A percentile compares a stretch with the other conserved stretches of the same genome.
Conservation (phyloP, 2,888 invertebrate genomes). For the Dryobota labecula region DNA sequence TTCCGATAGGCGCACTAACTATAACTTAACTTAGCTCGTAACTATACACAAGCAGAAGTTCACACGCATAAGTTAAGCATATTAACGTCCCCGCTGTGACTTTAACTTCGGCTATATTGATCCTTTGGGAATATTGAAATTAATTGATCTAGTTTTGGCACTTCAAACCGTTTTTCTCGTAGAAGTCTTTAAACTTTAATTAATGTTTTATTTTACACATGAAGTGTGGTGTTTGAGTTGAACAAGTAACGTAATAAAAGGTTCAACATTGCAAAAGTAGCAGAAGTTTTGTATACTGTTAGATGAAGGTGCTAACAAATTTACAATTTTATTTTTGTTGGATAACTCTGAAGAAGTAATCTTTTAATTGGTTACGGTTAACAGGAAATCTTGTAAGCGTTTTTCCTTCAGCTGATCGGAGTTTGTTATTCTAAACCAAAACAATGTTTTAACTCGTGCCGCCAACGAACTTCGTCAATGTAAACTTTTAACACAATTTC, state of each 20-base stretch:
- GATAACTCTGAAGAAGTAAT: conserved; percentile 30
- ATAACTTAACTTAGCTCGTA: conserved; percentile 80
- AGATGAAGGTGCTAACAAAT: conserved; percentile 43
- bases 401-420: conserved; percentile 72
- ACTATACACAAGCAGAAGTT: conserved; percentile 81
- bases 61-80: conserved; percentile 83
- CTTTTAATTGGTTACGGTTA: conserved; percentile 51
- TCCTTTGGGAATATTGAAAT: conserved; percentile 79
- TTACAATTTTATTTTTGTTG: conserved; percentile 38
- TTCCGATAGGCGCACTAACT: conserved; percentile 73
- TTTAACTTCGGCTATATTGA: conserved; percentile 79
- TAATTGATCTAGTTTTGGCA: conserved; percentile 76
- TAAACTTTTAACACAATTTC: conserved; percentile 85
- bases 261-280: conserved; percentile 47
- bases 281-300: conserved; percentile 46
- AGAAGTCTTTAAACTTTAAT: conserved; percentile 62
- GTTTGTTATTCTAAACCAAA: conserved; percentile 76
- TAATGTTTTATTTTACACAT: conserved; percentile 43
- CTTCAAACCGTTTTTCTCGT: conserved; percentile 63
- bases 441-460: conserved; percentile 77
- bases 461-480: conserved; percentile 76
- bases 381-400: conserved; percentile 49
- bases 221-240: conserved; percentile 20
- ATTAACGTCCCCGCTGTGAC: conserved; percentile 82
- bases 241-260: conserved; percentile 55